These are phyloP conservation scores for Drosophila cognata DNA, from an alignment of 2,888 invertebrate species.

Conservation along the genomic window DNA sequence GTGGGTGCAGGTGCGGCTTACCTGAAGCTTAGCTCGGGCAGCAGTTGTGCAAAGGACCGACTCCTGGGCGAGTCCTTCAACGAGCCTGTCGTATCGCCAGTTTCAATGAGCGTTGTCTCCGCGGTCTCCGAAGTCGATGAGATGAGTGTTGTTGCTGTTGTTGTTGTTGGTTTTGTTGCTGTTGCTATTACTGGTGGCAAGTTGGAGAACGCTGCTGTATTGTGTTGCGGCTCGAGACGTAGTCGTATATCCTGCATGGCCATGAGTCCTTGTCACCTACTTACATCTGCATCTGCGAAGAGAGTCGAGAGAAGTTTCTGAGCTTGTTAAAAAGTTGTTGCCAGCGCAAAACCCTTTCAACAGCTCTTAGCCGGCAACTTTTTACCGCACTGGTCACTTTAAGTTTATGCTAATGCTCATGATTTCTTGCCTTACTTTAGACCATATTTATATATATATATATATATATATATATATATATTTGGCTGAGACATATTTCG, in stretches of 20 bases:
- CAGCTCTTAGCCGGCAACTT: conserved; percentile 34
- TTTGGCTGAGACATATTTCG: conserved; percentile 24
- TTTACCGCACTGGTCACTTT: conserved; percentile 51
- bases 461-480: not conserved
- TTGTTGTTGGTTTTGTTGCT: conserved; percentile 37
- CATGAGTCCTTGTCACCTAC: conserved; percentile 37
- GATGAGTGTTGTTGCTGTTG: conserved; percentile 40
- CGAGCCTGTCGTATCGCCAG: conserved; percentile 33
- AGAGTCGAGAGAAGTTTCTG: conserved; percentile 12
- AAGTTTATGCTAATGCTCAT: conserved; percentile 61
- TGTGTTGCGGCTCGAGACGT: conserved; percentile 81
- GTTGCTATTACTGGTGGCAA: conserved; percentile 16
- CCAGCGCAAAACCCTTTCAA: conserved; percentile 37
- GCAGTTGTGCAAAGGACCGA: conserved; percentile 61
- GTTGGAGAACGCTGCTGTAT: conserved; percentile 63
- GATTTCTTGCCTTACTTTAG: conserved; percentile 55
- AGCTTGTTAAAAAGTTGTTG: conserved; percentile 52
- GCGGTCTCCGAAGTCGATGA: conserved; percentile 37
- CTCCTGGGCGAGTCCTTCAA: conserved; percentile 13
- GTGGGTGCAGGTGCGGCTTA: conserved; percentile 28
- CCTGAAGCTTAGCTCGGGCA: conserved; percentile 76
- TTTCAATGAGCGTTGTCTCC: conserved; percentile 72
- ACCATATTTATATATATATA: not conserved
- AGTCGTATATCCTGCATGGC: conserved; percentile 84
- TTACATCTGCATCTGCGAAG: conserved; percentile 59